Base-by-base conservation (phyloP, 1,140 invertebrate species). In the Diachasma alloeum region DNA sequence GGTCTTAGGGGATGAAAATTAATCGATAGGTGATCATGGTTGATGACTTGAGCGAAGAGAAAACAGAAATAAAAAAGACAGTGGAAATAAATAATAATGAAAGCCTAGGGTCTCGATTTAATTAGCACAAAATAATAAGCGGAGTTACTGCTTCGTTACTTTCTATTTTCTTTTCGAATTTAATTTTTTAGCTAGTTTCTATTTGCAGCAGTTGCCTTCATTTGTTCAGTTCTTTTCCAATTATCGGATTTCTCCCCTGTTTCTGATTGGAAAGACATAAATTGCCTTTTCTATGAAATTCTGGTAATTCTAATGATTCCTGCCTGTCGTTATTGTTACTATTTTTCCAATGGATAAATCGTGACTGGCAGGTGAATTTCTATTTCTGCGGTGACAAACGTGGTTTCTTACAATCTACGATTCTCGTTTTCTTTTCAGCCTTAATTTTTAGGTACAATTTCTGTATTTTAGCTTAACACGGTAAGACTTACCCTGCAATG, bases 51-150 rank as follows among this genome's bases (percentile, higher is more conserved):
- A 48, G 26, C 48, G 63, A 68, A 75, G n/a, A 75, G 42, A 70
- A 75, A 75, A 75, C 71, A 75, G 66, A 70, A 48, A 53, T 56
- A 68, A 63, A 63, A 63, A 63, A 63, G 19, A 26, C 59, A 63
- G 59, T 63, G 59, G 11, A 63, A 63, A 63, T 63, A 26, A 63
- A 63, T 70, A n/a, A 63, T 63, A 26, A 63, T 63, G 11, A 63
- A 63, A 26, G 59, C 59, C 59, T 26, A 63, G 11, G 24, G 11
- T 63, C 26, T 26, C 22, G 31, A 42, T 36, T 70, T 36, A 72
- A 19, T 72, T 72, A 53, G 5, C 37, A 70, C 37, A 37, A 22
- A 46, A 56, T 17, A n/a, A 56, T 53, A 24, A 73, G 56, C 48
- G 37, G 48, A 37, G 5, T 36, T 31, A 73, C 48, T 56, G 44